Percentiles rank a stretch among this genome's conserved stretches.
phyloP scores from a whole-genome alignment of 2,113 vertebrate species.

The Petrocephalus zakoni region DNA sequence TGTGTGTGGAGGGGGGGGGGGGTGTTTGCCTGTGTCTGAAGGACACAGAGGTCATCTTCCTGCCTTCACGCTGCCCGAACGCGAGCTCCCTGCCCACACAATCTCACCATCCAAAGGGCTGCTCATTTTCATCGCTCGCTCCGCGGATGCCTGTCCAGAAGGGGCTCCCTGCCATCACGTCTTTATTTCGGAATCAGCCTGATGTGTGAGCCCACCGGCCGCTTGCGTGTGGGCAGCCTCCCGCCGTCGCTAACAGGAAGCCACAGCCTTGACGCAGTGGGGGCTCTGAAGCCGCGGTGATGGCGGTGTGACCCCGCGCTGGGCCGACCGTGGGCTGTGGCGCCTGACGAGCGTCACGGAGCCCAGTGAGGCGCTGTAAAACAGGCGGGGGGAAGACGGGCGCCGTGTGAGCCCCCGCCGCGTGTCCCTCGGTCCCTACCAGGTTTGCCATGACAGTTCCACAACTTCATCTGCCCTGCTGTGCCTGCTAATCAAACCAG shows the following conservation, averaged over 20 bases:
- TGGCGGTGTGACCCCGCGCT: neutral
- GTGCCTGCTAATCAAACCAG: neutral
- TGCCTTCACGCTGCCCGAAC: constrained; percentile 5
- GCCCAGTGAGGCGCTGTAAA: neutral
- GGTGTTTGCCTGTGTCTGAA: neutral
- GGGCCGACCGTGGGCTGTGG: neutral
- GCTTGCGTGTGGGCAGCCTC: neutral
- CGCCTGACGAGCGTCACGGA: neutral
- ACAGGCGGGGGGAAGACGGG: neutral
- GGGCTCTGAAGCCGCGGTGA: neutral
- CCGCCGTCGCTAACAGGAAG: neutral
- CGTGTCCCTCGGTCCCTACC: neutral
- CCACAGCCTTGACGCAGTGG: neutral
- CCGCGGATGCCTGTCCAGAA: neutral
- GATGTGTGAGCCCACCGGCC: neutral
- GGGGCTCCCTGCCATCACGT: neutral
- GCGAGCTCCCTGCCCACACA: constrained; percentile 1
- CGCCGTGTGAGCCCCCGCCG: no score
- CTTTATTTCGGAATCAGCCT: neutral
- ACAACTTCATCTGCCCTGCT: neutral
- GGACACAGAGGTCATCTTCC: neutral
- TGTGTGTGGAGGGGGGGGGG: no score
- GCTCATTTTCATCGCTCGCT: neutral
- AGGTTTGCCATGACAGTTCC: neutral
- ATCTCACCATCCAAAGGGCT: neutral